Evolutionary conservation across 2,113 vertebrate genomes (phyloP).

Genomic region (Lagenorhynchus albirostris): DNA sequence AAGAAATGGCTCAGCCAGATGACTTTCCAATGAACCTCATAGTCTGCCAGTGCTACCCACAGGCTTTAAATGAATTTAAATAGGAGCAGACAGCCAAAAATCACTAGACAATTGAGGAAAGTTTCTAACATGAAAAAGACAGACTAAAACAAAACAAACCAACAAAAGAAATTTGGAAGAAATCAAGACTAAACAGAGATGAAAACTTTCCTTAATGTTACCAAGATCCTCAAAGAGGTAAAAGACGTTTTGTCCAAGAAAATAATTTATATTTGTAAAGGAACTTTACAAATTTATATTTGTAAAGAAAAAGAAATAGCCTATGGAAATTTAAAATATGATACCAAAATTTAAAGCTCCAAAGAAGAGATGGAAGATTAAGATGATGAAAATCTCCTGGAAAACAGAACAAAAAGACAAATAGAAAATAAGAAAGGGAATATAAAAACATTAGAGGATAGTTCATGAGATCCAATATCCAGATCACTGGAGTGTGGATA

Average conservation of each 20-base stretch:
- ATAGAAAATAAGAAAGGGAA: background rate
- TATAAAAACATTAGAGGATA: background rate
- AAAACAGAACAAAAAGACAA: background rate
- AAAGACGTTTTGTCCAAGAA: background rate
- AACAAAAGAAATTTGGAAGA: background rate
- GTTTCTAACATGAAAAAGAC: background rate
- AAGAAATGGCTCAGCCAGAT: background rate
- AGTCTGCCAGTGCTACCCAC: background rate
- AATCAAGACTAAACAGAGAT: background rate
- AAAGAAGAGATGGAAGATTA: background rate
- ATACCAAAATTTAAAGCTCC: background rate
- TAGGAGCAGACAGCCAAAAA: background rate
- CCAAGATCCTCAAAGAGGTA: background rate
- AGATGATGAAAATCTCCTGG: background rate
- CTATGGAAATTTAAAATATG: background rate
- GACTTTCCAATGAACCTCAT: background rate
- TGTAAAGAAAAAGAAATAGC: background rate
- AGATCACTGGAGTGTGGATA: background rate
- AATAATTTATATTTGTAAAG: background rate
- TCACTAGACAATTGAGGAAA: background rate
- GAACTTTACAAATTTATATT: background rate
- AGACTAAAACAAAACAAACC: background rate
- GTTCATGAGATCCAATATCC: background rate
- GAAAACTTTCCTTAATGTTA: background rate
- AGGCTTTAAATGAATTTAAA: background rate